Base-by-base conservation (phyloP, 2,888 invertebrate genomes). In the Acanthococcus lagerstroemiae region DNA sequence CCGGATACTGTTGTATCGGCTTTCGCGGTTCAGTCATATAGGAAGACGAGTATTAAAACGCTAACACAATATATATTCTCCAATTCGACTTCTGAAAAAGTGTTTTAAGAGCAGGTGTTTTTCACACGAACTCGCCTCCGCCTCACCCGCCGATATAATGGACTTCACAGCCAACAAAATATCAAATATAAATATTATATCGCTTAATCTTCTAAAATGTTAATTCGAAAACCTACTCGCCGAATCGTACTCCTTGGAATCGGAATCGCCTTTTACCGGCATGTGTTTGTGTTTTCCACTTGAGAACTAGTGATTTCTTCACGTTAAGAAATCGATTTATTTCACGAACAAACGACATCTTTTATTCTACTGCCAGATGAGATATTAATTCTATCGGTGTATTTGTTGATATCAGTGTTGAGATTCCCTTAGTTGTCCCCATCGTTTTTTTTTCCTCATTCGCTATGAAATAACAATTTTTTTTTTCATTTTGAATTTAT, bases 151-250 rank as follows among this genome's bases (percentile, higher is more conserved):
- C 52, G 52, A 52, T 52, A n/a, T n/a, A 52, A 52, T 52, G 52
- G 52, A 52, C 52, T 52, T 19, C 4, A 24, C 5, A 52, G 7
- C 24, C 24, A 19, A 45, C 46, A 45, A 45, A 19, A 26, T 58
- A 58, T 58, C 22, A 58, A 26, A 48, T 58, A 58, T 58, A 58
- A 58, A 58, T 58, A 58, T 58, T 58, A 58, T 58, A 58, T 58
- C 58, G 58, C 58, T 26, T 58, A 58, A 58, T 58, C 58, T 58
- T 58, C 24, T 24, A 27, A 30, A 56, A 55, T 55, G 27, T 30
- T 46, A 57, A 45, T 45, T 45, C 46, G 15, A 45, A 15, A 45
- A 45, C 6, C 46, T 19, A 45, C 46, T 45, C 15, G 46, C 17
- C 15, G 46, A 6, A 45, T 17, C 46, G 19, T 19, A 45, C 46